phyloP scores from a whole-genome alignment of 1,140 invertebrate species.

The Drosophila bocqueti region DNA sequence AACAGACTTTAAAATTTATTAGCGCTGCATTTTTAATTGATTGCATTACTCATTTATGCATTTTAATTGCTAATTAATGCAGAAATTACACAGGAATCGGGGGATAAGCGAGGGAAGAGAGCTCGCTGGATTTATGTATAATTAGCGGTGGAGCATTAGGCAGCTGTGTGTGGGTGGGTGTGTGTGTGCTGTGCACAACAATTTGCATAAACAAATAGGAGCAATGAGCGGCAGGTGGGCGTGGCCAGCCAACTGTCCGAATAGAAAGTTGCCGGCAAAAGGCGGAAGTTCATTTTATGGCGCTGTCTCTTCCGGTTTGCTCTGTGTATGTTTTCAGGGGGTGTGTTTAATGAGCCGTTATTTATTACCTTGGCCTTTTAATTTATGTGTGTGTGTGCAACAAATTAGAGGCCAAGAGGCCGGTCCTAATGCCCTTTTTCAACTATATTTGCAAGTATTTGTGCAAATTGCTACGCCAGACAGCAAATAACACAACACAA shows the following conservation, averaged over 20 bases:
- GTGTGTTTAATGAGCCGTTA: slow-evolving; percentile 75
- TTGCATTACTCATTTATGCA: slow-evolving; percentile 71
- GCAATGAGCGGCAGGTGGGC: slow-evolving; percentile 10
- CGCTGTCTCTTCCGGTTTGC: slow-evolving; percentile 20
- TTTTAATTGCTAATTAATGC: slow-evolving; percentile 80
- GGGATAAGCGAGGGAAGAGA: slow-evolving; percentile 12
- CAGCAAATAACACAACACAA: neutral
- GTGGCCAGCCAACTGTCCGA: slow-evolving; percentile 9
- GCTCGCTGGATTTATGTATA: slow-evolving; percentile 54
- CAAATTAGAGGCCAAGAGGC: slow-evolving; percentile 67
- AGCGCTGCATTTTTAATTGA: slow-evolving; percentile 66
- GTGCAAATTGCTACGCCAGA: slow-evolving; percentile 11
- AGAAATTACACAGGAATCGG: slow-evolving; percentile 47
- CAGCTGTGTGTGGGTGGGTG: slow-evolving; percentile 18
- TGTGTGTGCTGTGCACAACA: slow-evolving; percentile 66
- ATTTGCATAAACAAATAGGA: slow-evolving; percentile 71
- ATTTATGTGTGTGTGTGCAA: slow-evolving; percentile 70
- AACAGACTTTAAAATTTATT: slow-evolving; percentile 57
- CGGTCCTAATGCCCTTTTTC: slow-evolving; percentile 46
- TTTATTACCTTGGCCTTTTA: slow-evolving; percentile 76
- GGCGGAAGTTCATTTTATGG: slow-evolving; percentile 65
- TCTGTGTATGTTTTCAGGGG: slow-evolving; percentile 14
- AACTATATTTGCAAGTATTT: slow-evolving; percentile 63
- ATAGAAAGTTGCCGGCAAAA: slow-evolving; percentile 26
- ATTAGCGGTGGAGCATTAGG: slow-evolving; percentile 56